phyloP scores from a whole-genome alignment of 1,140 invertebrate species.

The Drosophila ogumai region DNA sequence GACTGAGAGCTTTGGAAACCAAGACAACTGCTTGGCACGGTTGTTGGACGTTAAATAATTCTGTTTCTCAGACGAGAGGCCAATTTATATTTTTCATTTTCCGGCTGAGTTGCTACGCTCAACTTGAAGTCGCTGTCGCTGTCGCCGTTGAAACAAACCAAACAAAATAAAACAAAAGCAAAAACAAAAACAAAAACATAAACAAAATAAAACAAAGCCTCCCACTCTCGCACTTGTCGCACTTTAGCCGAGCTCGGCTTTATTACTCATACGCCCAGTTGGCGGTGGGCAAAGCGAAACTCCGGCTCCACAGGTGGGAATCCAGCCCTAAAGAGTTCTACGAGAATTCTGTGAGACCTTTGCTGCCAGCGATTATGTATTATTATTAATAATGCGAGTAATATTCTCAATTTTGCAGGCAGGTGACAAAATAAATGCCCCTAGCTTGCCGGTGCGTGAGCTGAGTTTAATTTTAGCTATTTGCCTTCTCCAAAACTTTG shows the following conservation, averaged over 20 bases:
- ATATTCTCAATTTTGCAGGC: constrained; percentile 54
- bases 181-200: constrained; percentile 39
- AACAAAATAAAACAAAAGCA: constrained; percentile 58
- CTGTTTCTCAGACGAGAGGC: constrained; percentile 75
- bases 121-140: constrained; percentile 54
- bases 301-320: constrained; percentile 20
- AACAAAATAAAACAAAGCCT: constrained; percentile 50
- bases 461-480: constrained; percentile 71
- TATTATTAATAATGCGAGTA: constrained; percentile 69
- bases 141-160: constrained; percentile 59
- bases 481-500: constrained; percentile 63
- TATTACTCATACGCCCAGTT: constrained; percentile 79
- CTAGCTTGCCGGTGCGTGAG: constrained; percentile 62
- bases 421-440: constrained; percentile 81
- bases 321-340: constrained; percentile 59
- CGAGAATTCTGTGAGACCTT: constrained; percentile 39
- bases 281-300: constrained; percentile 26
- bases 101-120: constrained; percentile 80
- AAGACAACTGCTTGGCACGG: constrained; percentile 66
- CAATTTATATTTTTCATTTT: constrained; percentile 85
- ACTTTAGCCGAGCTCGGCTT: constrained; percentile 56
- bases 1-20: constrained; percentile 20
- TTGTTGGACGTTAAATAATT: constrained; percentile 79
- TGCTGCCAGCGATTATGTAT: constrained; percentile 53
- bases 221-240: constrained; percentile 60